A percentile compares a stretch with the other conserved stretches of the same genome.
Evolutionary conservation across 2,797 vertebrate genomes (phyloP).

Genomic region (Sebastes steindachneri): DNA sequence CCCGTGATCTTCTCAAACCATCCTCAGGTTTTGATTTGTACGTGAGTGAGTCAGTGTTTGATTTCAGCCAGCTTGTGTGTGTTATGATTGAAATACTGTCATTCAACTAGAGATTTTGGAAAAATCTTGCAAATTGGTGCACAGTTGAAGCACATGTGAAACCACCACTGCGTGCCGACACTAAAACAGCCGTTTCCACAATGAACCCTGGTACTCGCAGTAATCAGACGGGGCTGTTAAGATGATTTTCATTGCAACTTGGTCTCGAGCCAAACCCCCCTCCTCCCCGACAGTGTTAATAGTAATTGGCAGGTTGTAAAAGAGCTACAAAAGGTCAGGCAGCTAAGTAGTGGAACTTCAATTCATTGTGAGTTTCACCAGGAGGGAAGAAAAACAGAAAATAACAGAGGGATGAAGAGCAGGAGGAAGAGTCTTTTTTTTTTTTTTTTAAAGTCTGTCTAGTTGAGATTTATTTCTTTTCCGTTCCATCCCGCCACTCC

Average conservation of each 20-base stretch:
- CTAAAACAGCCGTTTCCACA: neutral
- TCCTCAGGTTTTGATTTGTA: slow-evolving; percentile 7
- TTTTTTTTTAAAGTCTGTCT: neutral
- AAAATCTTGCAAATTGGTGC: neutral
- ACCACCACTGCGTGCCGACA: neutral
- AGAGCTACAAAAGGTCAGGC: slow-evolving; percentile 58
- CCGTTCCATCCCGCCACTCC: slow-evolving; percentile 28
- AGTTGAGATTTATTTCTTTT: slow-evolving; percentile 45
- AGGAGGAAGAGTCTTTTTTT: slow-evolving; percentile 14
- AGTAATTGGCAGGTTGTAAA: slow-evolving; percentile 69
- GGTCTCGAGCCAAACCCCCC: slow-evolving; percentile 31
- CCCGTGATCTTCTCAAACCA: neutral
- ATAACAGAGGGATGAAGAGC: neutral
- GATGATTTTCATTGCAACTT: slow-evolving; percentile 35
- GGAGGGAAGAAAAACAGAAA: slow-evolving; percentile 6
- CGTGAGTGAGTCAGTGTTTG: neutral
- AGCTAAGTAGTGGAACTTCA: slow-evolving; percentile 42
- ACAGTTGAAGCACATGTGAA: neutral
- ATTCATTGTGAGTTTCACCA: slow-evolving; percentile 25
- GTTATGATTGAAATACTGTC: neutral
- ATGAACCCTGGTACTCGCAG: neutral
- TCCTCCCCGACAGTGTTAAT: slow-evolving; percentile 14
- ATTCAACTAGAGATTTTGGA: neutral
- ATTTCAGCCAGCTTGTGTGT: neutral
- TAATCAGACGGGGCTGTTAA: neutral